phyloP scores from a whole-genome alignment of 1,140 invertebrate genomes.

The Uloborus diversus region DNA sequence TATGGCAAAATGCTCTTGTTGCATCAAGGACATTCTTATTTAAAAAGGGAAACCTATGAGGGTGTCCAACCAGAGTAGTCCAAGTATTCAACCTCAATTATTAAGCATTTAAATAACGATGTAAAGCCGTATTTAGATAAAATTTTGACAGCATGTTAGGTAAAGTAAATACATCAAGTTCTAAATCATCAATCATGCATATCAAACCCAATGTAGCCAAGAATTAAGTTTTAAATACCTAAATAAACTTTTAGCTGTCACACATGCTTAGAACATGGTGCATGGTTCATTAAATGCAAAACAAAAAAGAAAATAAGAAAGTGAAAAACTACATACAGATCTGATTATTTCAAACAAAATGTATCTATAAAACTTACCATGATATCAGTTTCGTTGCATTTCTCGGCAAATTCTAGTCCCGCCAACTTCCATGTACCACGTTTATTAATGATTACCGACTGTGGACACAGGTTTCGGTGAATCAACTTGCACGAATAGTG shows the following conservation, averaged over 20 bases:
- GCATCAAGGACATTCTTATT: no score
- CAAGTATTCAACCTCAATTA: no score
- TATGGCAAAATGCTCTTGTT: no score
- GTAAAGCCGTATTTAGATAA: no score
- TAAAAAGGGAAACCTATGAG: no score
- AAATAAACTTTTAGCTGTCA: neutral
- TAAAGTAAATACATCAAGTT: no score
- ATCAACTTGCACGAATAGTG: slow-evolving; percentile 85
- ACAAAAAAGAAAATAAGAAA: neutral
- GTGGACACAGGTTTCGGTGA: slow-evolving; percentile 93
- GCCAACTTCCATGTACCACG: slow-evolving; percentile 95
- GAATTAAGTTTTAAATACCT: neutral
- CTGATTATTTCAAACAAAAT: neutral
- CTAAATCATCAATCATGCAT: no score
- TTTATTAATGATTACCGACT: slow-evolving; percentile 92
- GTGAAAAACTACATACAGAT: neutral
- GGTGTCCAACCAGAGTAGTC: no score
- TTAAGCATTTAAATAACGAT: no score
- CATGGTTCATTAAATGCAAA: neutral
- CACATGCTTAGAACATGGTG: neutral
- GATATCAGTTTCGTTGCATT: slow-evolving; percentile 60
- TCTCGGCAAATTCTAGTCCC: slow-evolving; percentile 87
- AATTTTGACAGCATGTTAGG: no score
- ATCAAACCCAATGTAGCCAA: no score
- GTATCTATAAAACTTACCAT: slow-evolving; percentile 58